Percentiles rank a stretch among this genome's conserved stretches.
Conservation (phyloP, 2,113 vertebrate species). For the Zosterops japonicus region DNA sequence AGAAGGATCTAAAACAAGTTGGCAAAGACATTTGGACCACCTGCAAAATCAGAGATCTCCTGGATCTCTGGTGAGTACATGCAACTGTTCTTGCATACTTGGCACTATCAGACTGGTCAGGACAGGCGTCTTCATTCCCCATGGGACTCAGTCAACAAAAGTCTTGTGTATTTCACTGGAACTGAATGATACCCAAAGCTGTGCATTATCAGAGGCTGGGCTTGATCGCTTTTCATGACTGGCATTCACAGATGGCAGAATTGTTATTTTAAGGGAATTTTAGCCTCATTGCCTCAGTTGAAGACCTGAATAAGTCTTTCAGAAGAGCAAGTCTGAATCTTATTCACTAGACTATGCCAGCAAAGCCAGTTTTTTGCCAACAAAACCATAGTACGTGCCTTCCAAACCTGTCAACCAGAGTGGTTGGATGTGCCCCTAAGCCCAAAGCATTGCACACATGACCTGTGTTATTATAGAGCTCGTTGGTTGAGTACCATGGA, state of each 20-base stretch:
- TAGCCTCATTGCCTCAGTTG: background rate
- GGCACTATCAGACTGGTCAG: background rate
- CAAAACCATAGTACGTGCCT: accelerated
- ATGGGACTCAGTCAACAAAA: background rate
- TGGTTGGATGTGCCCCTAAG: background rate
- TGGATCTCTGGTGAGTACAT: background rate
- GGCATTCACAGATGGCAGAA: background rate
- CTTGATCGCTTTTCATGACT: background rate
- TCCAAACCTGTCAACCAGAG: background rate
- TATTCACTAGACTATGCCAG: accelerated
- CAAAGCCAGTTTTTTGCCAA: background rate
- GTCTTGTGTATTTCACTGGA: background rate
- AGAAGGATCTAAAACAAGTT: background rate
- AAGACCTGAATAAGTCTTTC: background rate
- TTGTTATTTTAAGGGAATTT: background rate
- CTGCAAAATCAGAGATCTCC: background rate
- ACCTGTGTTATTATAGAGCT: accelerated
- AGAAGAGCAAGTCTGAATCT: background rate
- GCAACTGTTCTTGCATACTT: background rate
- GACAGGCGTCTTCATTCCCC: background rate
- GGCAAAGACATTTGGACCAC: background rate
- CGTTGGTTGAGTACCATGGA: background rate
- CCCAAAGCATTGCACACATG: accelerated
- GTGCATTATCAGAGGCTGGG: background rate
- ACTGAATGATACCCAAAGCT: background rate